Percentiles rank a stretch among this genome's conserved stretches.
phyloP scores from a whole-genome alignment of 2,797 vertebrate species.

The Microctenopoma steveboyesi region DNA sequence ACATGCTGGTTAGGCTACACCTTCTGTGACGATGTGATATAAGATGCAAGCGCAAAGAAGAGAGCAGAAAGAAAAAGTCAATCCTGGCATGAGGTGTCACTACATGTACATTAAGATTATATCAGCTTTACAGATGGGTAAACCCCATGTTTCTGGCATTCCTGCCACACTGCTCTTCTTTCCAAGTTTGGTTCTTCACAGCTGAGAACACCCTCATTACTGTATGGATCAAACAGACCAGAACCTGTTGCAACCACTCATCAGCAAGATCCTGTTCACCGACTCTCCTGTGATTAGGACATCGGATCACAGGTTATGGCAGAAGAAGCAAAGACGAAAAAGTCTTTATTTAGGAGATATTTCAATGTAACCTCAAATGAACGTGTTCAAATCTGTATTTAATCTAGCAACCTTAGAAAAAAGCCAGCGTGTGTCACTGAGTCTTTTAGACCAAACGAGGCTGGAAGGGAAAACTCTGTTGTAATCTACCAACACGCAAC shows the following conservation, averaged over 20 bases:
- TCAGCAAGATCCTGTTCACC: conserved; percentile 24
- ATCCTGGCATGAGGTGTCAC: conserved; percentile 23
- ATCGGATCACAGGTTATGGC: conserved; percentile 14
- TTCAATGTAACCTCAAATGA: neutral
- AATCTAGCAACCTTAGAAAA: neutral
- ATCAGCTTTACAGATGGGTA: conserved; percentile 46
- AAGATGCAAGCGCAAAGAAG: neutral
- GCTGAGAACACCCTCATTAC: conserved; percentile 52
- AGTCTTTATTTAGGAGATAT: neutral
- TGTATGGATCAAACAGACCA: conserved; percentile 57
- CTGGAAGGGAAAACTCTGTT: neutral
- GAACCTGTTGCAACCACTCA: conserved; percentile 34
- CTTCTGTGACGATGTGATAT: neutral
- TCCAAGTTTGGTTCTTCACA: conserved; percentile 49
- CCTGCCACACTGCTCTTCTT: conserved; percentile 57
- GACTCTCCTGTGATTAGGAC: neutral
- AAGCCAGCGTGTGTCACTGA: no score
- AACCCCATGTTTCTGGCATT: conserved; percentile 38
- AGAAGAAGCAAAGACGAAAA: conserved; percentile 4
- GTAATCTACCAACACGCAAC: neutral
- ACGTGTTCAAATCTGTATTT: neutral
- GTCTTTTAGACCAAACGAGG: neutral
- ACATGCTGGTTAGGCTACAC: neutral
- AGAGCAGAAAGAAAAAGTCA: conserved; percentile 23
- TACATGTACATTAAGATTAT: conserved; percentile 44